These are phyloP conservation scores for Diploptera punctata DNA, from an alignment of 2,888 invertebrate genomes.

Conservation along the genomic window DNA sequence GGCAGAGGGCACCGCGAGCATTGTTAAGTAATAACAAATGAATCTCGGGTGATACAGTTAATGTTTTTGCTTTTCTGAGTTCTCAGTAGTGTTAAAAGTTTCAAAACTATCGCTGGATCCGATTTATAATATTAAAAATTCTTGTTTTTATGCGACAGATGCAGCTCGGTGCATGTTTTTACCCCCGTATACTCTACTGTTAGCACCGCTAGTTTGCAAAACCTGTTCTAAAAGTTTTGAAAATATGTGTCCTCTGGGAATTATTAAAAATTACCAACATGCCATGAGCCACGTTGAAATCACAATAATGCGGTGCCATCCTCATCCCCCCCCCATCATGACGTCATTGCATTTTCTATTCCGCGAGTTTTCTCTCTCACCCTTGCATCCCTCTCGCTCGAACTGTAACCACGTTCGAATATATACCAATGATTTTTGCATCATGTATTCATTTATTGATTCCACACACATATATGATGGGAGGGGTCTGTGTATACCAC, in stretches of 20 bases:
- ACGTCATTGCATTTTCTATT: conserved; percentile 54
- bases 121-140: conserved; percentile 20
- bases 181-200: background rate
- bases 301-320: conserved; percentile 61
- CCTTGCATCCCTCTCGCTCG: conserved; percentile 3
- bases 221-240: conserved; percentile 27
- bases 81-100: background rate
- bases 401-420: conserved; percentile 17
- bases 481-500: background rate
- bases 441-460: conserved; percentile 41
- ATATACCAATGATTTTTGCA: conserved; percentile 37
- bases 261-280: conserved; percentile 42
- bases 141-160: conserved; percentile 5
- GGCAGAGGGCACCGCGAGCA: background rate
- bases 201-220: conserved; percentile 15
- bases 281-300: conserved; percentile 51
- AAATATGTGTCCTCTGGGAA: conserved; percentile 41
- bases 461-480: conserved; percentile 11
- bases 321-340: no score
- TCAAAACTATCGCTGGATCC: background rate
- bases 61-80: background rate
- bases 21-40: background rate
- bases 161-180: background rate
- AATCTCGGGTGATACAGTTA: background rate
- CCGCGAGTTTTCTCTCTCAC: conserved; percentile 19